phyloP scores from a whole-genome alignment of 2,113 vertebrate genomes.

The Xenus cinereus region DNA sequence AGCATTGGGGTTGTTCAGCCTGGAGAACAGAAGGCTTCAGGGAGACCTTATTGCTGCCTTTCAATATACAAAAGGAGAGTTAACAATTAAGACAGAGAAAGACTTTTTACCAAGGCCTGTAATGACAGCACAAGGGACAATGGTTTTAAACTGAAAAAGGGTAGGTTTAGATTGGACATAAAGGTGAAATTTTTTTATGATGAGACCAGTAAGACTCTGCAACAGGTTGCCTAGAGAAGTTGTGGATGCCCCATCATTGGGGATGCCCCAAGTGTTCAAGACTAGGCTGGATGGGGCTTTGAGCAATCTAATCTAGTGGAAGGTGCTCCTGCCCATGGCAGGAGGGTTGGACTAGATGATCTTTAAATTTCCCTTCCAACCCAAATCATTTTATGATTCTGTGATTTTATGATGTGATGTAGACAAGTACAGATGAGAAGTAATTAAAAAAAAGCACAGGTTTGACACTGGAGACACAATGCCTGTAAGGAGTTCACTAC shows the following conservation, averaged over 20 bases:
- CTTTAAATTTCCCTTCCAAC: not conserved
- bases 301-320: not conserved
- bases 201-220: not conserved
- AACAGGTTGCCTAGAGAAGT: not conserved
- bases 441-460: not conserved
- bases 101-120: not conserved
- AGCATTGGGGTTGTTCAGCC: not conserved
- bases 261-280: not conserved
- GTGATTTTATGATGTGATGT: not conserved
- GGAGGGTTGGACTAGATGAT: not conserved
- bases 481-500: not conserved
- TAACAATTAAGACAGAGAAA: not conserved
- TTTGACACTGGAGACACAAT: not conserved
- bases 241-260: not conserved
- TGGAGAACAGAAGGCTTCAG: not conserved
- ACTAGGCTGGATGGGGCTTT: not conserved
- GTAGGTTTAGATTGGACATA: not conserved
- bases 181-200: not conserved
- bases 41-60: not conserved
- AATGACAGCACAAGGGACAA: not conserved
- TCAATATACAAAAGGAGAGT: not conserved
- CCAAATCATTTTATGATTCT: not conserved
- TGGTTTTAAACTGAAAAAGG: not conserved
- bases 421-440: not conserved
- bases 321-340: not conserved